Conservation (phyloP, 2,113 vertebrate genomes). For the Sylvia atricapilla region DNA sequence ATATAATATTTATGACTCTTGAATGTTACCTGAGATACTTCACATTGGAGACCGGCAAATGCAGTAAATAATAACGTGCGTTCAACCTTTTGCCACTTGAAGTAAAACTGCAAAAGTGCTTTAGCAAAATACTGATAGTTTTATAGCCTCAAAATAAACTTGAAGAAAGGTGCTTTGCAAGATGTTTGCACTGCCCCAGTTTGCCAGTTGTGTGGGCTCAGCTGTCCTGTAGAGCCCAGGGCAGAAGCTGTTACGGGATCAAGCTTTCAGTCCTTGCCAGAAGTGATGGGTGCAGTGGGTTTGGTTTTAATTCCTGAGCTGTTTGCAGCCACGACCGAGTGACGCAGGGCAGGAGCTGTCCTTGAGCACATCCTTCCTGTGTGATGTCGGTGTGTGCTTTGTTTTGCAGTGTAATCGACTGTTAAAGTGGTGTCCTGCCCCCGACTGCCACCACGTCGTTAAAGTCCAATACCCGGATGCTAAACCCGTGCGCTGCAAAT, state of each 20-base stretch:
- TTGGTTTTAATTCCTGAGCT: background rate
- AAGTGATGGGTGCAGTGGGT: background rate
- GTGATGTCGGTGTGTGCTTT: background rate
- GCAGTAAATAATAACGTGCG: background rate
- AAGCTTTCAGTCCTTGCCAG: background rate
- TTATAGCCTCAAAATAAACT: background rate
- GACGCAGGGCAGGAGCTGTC: background rate
- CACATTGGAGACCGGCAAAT: background rate
- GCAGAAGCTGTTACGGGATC: background rate
- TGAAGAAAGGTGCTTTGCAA: background rate
- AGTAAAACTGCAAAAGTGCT: background rate
- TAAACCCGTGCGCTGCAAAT: conserved; percentile 98
- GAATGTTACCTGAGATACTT: background rate
- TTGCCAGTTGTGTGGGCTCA: background rate
- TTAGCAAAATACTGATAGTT: background rate
- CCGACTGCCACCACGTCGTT: conserved; percentile 99
- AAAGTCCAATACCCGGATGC: conserved; percentile 99
- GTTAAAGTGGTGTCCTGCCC: conserved; percentile 99
- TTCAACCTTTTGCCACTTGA: background rate
- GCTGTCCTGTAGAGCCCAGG: background rate
- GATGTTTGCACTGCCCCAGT: background rate
- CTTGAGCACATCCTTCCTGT: background rate
- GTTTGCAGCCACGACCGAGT: background rate
- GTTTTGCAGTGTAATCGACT: conserved; percentile 92
- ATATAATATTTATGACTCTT: background rate